Base-by-base conservation (phyloP, 1,140 invertebrate genomes). In the Microplitis mediator region DNA sequence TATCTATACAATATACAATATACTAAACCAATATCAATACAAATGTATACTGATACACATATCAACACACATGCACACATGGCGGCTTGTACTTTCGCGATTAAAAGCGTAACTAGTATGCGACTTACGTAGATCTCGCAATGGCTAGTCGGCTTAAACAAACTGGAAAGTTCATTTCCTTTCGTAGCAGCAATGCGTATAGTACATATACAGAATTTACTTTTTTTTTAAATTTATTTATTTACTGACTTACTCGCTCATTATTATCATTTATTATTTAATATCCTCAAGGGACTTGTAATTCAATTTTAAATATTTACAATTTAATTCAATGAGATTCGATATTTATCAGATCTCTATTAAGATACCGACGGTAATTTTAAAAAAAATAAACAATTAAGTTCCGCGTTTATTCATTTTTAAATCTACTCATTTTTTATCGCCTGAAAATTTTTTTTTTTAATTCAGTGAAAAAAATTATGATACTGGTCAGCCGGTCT, bases 121-220 rank as follows among this genome's bases (percentile, higher is more conserved):
- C 35, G 50, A 63, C 39, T 75, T 75, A 72, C 69, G 69, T 71
- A 61, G 54, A 45, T 9, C 6, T 45, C 39, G 39, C 39, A 11
- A 45, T 45, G 39, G 6, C 39, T 45, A 11, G 60, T 45, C 36
- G 69, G 65, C 60, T 64, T 35, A 51, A 66, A 60, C 56, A 54
- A 63, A 65, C 39, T 74, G 64, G 73, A 74, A 74, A 74, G 69
- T 74, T 74, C 58, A 75, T 75, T 75, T 75, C 74, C 74, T 75
- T 75, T 75, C 74, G 74, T 63, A 72, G 70, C 65, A 71, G 69
- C 70, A 75, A 75, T 75, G 74, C 74, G 70, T 72, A 23, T 23
- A 23, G 1, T 23, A 23, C 23, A 23, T 23, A 23, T 23, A 63
- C 65, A 69, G 65, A 72, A 72, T 65, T 63, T 35, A 64, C 13